A percentile compares a stretch with the other conserved stretches of the same genome.
Evolutionary conservation across 2,888 invertebrate species (phyloP).

Genomic region (Coenonympha arcania): DNA sequence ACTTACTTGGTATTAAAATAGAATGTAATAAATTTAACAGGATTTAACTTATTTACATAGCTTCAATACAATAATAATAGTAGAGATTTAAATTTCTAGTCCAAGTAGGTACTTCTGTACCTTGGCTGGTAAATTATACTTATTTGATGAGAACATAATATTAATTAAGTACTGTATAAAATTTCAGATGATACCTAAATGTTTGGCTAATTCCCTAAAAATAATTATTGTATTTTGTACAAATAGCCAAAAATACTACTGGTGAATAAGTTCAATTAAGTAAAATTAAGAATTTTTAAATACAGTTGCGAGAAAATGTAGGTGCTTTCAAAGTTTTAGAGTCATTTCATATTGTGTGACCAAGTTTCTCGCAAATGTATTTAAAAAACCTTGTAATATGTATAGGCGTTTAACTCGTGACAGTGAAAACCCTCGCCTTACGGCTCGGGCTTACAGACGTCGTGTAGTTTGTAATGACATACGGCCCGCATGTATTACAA

Average conservation of each 20-base stretch:
- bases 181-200: constrained; percentile 3
- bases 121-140: constrained; percentile 2
- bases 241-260: background rate
- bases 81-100: constrained; percentile 18
- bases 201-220: background rate
- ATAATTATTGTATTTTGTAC: constrained; percentile 8
- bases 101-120: constrained; percentile 4
- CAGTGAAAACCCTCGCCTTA: too few species aligned
- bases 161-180: background rate
- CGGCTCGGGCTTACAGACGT: too few species aligned
- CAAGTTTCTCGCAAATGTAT: too few species aligned
- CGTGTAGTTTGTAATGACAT: too few species aligned
- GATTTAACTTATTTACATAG: constrained; percentile 71
- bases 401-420: too few species aligned
- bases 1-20: constrained; percentile 71
- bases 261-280: background rate
- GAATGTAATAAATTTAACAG: constrained; percentile 73
- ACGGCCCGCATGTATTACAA: too few species aligned
- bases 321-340: too few species aligned
- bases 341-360: too few species aligned
- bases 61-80: constrained; percentile 28
- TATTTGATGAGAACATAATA: background rate
- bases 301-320: too few species aligned
- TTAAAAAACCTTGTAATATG: too few species aligned
- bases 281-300: background rate